Base-by-base conservation (phyloP, 2,113 vertebrate genomes). In the Eptesicus fuscus region DNA sequence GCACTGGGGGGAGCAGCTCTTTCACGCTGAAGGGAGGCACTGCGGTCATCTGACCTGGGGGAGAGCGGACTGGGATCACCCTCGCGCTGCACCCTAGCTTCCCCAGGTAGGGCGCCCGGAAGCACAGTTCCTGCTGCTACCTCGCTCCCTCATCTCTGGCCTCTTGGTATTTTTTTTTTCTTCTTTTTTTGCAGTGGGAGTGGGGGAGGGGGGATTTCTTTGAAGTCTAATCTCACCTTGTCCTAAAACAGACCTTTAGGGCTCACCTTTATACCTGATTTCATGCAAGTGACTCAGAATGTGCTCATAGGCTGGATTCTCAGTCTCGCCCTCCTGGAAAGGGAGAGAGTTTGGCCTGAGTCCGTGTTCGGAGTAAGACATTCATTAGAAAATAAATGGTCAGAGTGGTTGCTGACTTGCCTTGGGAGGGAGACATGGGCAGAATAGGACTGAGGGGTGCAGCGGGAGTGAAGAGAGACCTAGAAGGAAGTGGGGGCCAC, bases 1-100 rank as follows among this genome's bases (percentile, higher is more conserved):
- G 97, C 63, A 98, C 97, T 0, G 59, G 17, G 0, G 99, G 99
- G 11, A 99, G 98, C 96, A 99, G 98, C 0, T 97, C 98, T 40
- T 96, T 95, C 37, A 99, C 35, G 9, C 98, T 98, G 97, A 99
- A 99, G 69, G 99, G 96, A 0, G 99, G 98, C 89, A 99, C 98
- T 2, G 88, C 83, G 3, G 96, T 98, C 28, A 79, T 98, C 98
- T 99, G 98, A 32, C 98, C 99, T 99, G 96, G 4, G 3, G 47
- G 79, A 94, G 84, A 42, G 73, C 9, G 35, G 76, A 61, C 20
- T 9, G 10, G 69, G 65, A 20, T 90, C n/a, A 32, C n/a, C 42
- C 63, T 49, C 2, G 32, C 11, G n/a, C 32, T 49, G 70, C 0
- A 2, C 17, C 25, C 84, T 30, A 0, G n/a, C 67, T 76, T 32